Evolutionary conservation across 2,888 invertebrate genomes (phyloP).

Genomic region (Plagodis dolabraria): DNA sequence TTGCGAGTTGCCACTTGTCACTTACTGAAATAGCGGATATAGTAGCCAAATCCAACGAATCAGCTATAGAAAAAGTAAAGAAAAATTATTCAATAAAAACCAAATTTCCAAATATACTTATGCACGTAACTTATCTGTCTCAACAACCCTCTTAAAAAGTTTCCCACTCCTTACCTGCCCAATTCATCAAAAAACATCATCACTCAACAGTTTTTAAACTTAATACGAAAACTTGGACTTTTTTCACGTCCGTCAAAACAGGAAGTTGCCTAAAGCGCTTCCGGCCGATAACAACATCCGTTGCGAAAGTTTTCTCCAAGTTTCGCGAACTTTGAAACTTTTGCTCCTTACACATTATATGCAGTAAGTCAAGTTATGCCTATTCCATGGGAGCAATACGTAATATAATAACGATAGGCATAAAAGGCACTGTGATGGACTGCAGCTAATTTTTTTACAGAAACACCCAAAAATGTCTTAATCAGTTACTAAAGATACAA

Average conservation of each 20-base stretch:
- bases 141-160: constrained; percentile 37
- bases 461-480: too few relatives aligned
- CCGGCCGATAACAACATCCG: constrained; percentile 85
- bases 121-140: constrained; percentile 31
- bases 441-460: too few relatives aligned
- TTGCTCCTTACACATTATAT: constrained; percentile 1
- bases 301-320: constrained; percentile 62
- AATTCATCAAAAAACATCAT: constrained; percentile 38
- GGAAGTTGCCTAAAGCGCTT: constrained; percentile 83
- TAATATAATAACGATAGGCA: too few relatives aligned
- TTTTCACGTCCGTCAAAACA: constrained; percentile 78
- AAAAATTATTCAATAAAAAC: too few relatives aligned
- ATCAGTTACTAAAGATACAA: too few relatives aligned
- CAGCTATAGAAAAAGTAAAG: too few relatives aligned
- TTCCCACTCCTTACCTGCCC: constrained; percentile 38
- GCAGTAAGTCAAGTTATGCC: constrained; percentile 6
- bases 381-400: too few relatives aligned
- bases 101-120: constrained; percentile 7
- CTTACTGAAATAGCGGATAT: too few relatives aligned
- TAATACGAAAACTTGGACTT: constrained; percentile 45
- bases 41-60: too few relatives aligned
- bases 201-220: constrained; percentile 37
- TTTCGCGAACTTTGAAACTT: constrained; percentile 43
- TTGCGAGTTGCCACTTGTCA: too few relatives aligned
- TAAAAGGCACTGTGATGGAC: too few relatives aligned